These are phyloP conservation scores for Herpetotheres cachinnans DNA, from an alignment of 2,113 vertebrate species.

Conservation along the genomic window DNA sequence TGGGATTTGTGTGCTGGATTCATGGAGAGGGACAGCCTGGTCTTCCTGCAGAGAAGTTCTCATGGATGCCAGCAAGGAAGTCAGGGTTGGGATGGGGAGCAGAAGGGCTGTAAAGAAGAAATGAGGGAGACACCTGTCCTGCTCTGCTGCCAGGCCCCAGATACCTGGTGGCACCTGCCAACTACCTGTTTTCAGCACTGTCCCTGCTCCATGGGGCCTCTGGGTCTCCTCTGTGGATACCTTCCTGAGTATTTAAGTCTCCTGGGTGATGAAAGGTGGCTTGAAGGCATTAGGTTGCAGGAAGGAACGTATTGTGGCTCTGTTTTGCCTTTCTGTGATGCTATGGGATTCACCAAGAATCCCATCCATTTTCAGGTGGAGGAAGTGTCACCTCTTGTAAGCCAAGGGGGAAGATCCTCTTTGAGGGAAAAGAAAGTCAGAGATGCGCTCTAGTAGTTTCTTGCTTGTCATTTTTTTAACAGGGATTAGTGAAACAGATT, in stretches of 20 bases:
- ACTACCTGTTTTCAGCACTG: background rate
- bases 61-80: background rate
- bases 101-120: background rate
- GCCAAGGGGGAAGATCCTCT: background rate
- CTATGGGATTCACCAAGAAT: background rate
- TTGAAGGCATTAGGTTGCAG: background rate
- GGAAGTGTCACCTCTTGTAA: background rate
- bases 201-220: background rate
- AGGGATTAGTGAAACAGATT: background rate
- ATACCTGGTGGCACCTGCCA: background rate
- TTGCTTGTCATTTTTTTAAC: background rate
- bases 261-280: background rate
- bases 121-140: background rate
- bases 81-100: fast-evolving
- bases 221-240: background rate
- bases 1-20: background rate
- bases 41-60: background rate
- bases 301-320: background rate
- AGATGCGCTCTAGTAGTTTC: background rate
- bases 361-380: background rate
- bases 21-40: background rate
- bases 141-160: background rate
- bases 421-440: background rate
- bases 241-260: background rate
- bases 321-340: background rate